Conservation (phyloP, 2,797 vertebrate species). For the Euphonia xanthogaster region DNA sequence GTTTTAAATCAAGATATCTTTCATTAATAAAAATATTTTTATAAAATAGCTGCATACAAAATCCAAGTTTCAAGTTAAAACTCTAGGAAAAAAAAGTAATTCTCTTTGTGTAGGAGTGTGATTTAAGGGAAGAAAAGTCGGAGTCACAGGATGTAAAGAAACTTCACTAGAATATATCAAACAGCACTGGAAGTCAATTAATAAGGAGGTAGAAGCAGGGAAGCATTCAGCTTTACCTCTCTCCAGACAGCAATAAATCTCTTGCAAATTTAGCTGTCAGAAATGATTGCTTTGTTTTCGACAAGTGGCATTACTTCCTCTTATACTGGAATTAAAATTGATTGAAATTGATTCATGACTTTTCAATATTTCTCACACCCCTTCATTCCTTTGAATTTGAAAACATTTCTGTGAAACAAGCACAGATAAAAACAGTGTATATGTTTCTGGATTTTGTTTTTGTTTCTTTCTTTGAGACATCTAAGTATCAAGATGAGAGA, state of each 20-base stretch:
- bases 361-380: conserved; percentile 38
- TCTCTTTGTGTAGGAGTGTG: neutral
- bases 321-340: conserved; percentile 60
- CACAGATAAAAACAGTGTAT: neutral
- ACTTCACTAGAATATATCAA: conserved; percentile 21
- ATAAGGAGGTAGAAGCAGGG: neutral
- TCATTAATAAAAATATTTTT: neutral
- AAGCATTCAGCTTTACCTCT: conserved; percentile 39
- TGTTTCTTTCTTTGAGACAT: neutral
- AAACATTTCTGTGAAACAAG: conserved; percentile 23
- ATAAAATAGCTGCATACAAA: neutral
- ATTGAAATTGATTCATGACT: conserved; percentile 57
- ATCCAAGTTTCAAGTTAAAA: neutral
- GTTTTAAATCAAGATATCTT: neutral
- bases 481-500: neutral
- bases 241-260: conserved; percentile 50
- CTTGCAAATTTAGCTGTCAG: conserved; percentile 58
- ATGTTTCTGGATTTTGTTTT: neutral
- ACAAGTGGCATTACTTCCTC: conserved; percentile 62
- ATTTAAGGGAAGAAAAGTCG: neutral
- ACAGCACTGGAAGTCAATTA: conserved; percentile 30
- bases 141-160: neutral
- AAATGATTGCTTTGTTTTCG: conserved; percentile 61
- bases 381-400: conserved; percentile 29
- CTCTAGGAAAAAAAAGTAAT: neutral